A percentile compares a stretch with the other conserved stretches of the same genome.
Evolutionary conservation across 2,888 invertebrate species (phyloP).

Genomic region (Melanostoma scalare): DNA sequence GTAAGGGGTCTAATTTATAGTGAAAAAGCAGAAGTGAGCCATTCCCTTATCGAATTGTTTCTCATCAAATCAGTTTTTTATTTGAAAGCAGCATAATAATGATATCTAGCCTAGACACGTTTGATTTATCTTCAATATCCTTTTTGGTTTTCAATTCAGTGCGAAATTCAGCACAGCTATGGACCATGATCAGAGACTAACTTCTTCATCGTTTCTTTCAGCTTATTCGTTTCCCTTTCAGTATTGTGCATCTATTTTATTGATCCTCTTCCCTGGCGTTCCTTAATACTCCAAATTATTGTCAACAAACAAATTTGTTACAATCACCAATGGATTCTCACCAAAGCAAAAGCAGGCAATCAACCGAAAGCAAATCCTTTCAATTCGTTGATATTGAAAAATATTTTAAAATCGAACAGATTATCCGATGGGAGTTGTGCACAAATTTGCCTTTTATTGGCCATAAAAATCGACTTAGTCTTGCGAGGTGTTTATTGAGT

Average conservation of each 20-base stretch:
- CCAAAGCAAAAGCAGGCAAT: slow-evolving; percentile 27
- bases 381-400: slow-evolving; percentile 50
- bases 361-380: slow-evolving; percentile 27
- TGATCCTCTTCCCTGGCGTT: slow-evolving; percentile 24
- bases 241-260: background rate
- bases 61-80: no score
- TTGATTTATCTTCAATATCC: no score
- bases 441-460: slow-evolving; percentile 66
- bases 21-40: no score
- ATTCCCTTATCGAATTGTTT: no score
- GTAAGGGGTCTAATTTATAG: no score
- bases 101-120: no score
- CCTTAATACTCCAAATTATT: slow-evolving; percentile 51
- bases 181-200: no score
- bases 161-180: no score
- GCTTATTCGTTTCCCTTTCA: slow-evolving; percentile 15
- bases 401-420: slow-evolving; percentile 69
- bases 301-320: slow-evolving; percentile 65
- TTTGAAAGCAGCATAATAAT: no score
- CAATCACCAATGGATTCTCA: slow-evolving; percentile 40
- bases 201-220: slow-evolving; percentile 1
- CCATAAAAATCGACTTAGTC: slow-evolving; percentile 66
- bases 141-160: no score
- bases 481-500: slow-evolving; percentile 63
- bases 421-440: slow-evolving; percentile 63